phyloP scores from a whole-genome alignment of 2,113 vertebrate species.

The Corythornis vintsioides region DNA sequence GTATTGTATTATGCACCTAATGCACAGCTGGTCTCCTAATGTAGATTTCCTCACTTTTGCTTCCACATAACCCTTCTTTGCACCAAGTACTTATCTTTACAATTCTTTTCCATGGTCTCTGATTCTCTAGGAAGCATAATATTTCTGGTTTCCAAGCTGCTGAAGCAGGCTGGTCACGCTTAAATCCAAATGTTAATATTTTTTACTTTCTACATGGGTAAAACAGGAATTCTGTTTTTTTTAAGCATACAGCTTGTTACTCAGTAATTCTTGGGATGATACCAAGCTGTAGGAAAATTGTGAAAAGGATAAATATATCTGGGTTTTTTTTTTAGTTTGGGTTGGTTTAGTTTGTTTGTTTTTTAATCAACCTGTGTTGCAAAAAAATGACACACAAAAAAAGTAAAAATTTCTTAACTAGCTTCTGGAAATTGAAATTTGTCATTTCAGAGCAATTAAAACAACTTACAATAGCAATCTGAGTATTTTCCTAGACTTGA shows the following conservation, averaged over 20 bases:
- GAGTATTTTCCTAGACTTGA: background rate
- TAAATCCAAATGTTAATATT: constrained; percentile 15
- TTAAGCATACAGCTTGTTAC: background rate
- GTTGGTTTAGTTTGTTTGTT: background rate
- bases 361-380: background rate
- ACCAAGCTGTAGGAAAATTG: background rate
- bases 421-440: background rate
- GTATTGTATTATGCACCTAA: constrained; percentile 69
- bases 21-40: constrained; percentile 71
- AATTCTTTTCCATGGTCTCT: constrained; percentile 48
- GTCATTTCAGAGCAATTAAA: background rate
- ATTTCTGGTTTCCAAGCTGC: constrained; percentile 24
- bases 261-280: background rate
- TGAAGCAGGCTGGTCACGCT: background rate
- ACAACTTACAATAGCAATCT: background rate
- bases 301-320: background rate
- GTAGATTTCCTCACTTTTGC: constrained; percentile 68
- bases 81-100: constrained; percentile 31
- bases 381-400: background rate
- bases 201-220: background rate
- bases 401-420: background rate
- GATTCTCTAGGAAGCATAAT: constrained; percentile 24
- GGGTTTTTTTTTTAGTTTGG: background rate
- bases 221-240: background rate
- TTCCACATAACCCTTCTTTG: constrained; percentile 31